Evolutionary conservation across 2,888 invertebrate species (phyloP).

Genomic region (Eupithecia exiguata): DNA sequence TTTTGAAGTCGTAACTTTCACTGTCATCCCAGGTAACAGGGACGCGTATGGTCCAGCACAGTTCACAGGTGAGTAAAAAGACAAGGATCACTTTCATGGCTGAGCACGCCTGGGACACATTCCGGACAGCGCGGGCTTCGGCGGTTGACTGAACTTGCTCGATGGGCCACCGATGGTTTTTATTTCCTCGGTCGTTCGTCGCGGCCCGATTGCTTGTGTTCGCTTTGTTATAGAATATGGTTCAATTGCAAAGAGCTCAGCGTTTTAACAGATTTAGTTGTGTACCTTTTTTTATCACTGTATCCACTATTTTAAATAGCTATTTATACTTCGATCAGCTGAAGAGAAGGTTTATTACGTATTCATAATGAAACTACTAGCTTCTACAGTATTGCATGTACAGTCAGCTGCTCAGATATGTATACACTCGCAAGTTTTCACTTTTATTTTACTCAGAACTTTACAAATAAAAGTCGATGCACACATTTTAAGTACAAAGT

Average conservation of each 20-base stretch:
- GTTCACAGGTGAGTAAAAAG: conserved; percentile 65
- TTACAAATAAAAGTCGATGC: too few species aligned
- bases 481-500: too few species aligned
- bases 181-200: conserved; percentile 80
- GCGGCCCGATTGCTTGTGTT: conserved; percentile 74
- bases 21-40: conserved; percentile 67
- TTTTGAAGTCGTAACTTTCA: conserved; percentile 67
- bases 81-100: conserved; percentile 52
- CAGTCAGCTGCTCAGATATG: too few species aligned
- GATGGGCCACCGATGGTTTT: conserved; percentile 69
- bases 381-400: not conserved
- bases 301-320: not conserved
- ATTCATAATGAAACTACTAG: not conserved
- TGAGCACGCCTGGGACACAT: conserved; percentile 66
- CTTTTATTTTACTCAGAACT: too few species aligned
- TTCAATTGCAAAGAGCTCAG: conserved; percentile 46
- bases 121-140: conserved; percentile 67
- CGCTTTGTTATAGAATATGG: conserved; percentile 64
- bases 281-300: not conserved
- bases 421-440: too few species aligned
- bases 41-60: conserved; percentile 71
- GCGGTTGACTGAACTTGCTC: conserved; percentile 76
- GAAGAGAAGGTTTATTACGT: not conserved
- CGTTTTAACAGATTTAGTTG: conserved; percentile 32
- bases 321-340: not conserved